phyloP scores from a whole-genome alignment of 2,113 vertebrate genomes.

The Brachypodius melanocephalos region DNA sequence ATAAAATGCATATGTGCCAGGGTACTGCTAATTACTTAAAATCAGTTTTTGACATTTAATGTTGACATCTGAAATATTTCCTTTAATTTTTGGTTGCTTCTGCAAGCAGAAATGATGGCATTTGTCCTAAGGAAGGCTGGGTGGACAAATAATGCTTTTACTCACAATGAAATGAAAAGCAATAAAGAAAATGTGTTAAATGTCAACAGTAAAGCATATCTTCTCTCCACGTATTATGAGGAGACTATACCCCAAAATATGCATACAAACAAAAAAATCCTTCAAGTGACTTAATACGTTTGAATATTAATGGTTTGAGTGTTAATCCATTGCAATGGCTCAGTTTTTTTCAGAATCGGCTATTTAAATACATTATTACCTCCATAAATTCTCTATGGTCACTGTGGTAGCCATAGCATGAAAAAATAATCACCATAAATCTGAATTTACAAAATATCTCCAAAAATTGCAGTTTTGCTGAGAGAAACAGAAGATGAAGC shows the following conservation, averaged over 20 bases:
- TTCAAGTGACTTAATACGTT: slow-evolving; percentile 45
- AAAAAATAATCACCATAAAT: slow-evolving; percentile 50
- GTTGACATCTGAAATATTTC: slow-evolving; percentile 54
- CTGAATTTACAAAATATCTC: slow-evolving; percentile 63
- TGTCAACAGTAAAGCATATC: slow-evolving; percentile 54
- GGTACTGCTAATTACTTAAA: slow-evolving; percentile 54
- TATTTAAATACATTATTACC: slow-evolving; percentile 35
- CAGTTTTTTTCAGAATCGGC: slow-evolving; percentile 17
- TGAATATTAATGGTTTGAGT: slow-evolving; percentile 43
- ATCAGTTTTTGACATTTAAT: slow-evolving; percentile 40
- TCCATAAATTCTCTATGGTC: slow-evolving; percentile 44
- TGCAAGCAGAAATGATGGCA: slow-evolving; percentile 29
- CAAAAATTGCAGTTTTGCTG: slow-evolving; percentile 60
- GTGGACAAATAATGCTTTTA: slow-evolving; percentile 57
- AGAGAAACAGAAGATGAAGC: slow-evolving; percentile 62
- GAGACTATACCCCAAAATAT: slow-evolving; percentile 46
- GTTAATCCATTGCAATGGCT: slow-evolving; percentile 25
- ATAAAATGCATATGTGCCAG: slow-evolving; percentile 10
- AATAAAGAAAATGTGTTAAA: slow-evolving; percentile 60
- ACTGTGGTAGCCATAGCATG: slow-evolving; percentile 34
- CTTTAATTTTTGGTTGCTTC: slow-evolving; percentile 61
- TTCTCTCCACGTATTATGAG: slow-evolving; percentile 16
- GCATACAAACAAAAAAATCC: not conserved
- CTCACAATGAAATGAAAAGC: slow-evolving; percentile 52
- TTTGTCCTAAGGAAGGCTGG: slow-evolving; percentile 32